Conservation (phyloP, 2,113 vertebrate genomes). For the Lutjanus erythropterus region DNA sequence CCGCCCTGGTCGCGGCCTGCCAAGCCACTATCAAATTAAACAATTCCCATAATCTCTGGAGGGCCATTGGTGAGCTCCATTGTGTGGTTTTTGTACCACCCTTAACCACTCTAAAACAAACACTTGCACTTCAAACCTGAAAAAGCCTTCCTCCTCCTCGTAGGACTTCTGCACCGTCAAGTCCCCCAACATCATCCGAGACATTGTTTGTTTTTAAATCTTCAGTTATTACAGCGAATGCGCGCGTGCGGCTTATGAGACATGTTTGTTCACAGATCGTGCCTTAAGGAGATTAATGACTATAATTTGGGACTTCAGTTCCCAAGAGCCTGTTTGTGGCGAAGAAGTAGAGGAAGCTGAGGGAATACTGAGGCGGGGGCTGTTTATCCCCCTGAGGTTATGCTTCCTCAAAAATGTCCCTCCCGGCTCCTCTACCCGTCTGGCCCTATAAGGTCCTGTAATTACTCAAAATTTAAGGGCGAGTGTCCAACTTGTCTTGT, state of each 20-base stretch:
- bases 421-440: constrained; percentile 4
- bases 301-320: constrained; percentile 71
- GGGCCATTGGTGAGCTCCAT: constrained; percentile 21
- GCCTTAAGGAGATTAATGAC: constrained; percentile 74
- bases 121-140: constrained; percentile 13
- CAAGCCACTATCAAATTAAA: constrained; percentile 59
- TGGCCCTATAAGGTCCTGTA: constrained; percentile 46
- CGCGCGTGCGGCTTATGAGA: constrained; percentile 48
- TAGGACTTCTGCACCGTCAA: constrained; percentile 15
- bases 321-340: constrained; percentile 48
- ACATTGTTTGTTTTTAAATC: constrained; percentile 68
- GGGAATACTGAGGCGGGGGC: constrained; percentile 40
- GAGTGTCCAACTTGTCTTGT: constrained; percentile 24
- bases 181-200: constrained; percentile 23
- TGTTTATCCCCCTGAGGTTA: constrained; percentile 43
- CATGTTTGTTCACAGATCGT: constrained; percentile 64
- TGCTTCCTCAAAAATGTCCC: constrained; percentile 14
- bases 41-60: constrained; percentile 51
- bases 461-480: constrained; percentile 62
- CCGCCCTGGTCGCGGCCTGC: constrained; percentile 2
- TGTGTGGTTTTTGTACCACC: constrained; percentile 47
- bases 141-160: constrained; percentile 1
- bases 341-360: constrained; percentile 22
- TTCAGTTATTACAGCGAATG: constrained; percentile 53
- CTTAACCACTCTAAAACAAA: constrained; percentile 32